phyloP scores from a whole-genome alignment of 2,797 vertebrate species.

The Nannoperca australis region DNA sequence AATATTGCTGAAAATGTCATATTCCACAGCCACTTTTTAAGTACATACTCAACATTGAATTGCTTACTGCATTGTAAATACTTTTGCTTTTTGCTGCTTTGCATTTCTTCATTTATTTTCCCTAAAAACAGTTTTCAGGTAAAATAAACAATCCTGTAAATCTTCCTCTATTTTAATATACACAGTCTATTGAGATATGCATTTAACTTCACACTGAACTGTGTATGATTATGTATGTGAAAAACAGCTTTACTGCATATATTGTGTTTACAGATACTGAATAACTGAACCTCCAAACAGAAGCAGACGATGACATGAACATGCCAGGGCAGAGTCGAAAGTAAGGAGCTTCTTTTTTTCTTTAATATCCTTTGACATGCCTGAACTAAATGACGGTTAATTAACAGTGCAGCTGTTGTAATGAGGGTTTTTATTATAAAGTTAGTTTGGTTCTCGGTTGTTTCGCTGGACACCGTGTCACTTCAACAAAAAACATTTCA shows the following conservation, averaged over 20 bases:
- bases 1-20: conserved; percentile 2
- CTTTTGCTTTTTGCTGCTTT: neutral
- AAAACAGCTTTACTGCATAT: neutral
- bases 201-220: neutral
- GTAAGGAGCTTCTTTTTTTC: conserved; percentile 16
- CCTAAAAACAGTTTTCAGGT: neutral
- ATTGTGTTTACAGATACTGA: conserved; percentile 17
- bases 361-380: conserved; percentile 1
- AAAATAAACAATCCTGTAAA: too few relatives aligned
- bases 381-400: conserved; percentile 9
- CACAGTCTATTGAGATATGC: neutral
- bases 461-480: conserved; percentile 28
- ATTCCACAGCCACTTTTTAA: neutral
- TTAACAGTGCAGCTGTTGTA: conserved; percentile 19
- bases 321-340: neutral
- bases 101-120: neutral
- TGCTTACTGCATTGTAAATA: neutral
- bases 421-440: conserved; percentile 5
- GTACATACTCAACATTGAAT: neutral
- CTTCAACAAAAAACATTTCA: conserved; percentile 50
- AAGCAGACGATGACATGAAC: conserved; percentile 17
- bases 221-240: neutral
- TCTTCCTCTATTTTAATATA: neutral
- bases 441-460: conserved; percentile 29
- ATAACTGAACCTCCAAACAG: conserved; percentile 1